Evolutionary conservation across 2,797 vertebrate species (phyloP), one percentile per base, ranked within the genome.

Genomic region (Mastacembelus armatus): DNA sequence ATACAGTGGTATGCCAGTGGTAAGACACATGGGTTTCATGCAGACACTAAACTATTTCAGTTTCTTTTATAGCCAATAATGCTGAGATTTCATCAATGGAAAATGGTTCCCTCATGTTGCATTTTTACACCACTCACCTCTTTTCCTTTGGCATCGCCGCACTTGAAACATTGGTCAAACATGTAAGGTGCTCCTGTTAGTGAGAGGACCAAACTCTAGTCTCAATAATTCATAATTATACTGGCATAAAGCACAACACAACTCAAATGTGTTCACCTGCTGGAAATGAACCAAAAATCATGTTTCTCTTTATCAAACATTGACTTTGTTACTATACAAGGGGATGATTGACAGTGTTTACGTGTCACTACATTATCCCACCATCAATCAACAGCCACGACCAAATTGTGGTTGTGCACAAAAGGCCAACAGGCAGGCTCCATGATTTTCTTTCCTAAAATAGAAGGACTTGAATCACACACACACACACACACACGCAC

Each of bases 381-480:
- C 57, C 58, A 30, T 74, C 57, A 77, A 80, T 80, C 64, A 52
- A 10, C 43, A 74, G 42, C 58, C 58, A 64, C 70, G 70, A 74
- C 18, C 14, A 69, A 83, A 84, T 43, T 71, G 71, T 85, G 80
- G 52, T 83, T 71, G 82, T 75, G 69, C 81, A 85, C 82, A 79
- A 86, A 84, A 87, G 81, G 75, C 74, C 78, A 78, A 88, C 82
- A 83, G 86, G 61, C 67, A 70, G 10, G 22, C 66, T 63, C 80
- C 50, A 55, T 82, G 80, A 74, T 84, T 86, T 78, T 75, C 55
- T 72, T 45, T 74, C 84, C 81, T 52, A 83, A 91, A 93, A 91
- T 88, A 92, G 88, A 81, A 74, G 19, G 64, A 77, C 64, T n/a
- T 85, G 84, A 88, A 78, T 90, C 85, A 85, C 63, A 78, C 79